phyloP scores from a whole-genome alignment of 1,140 invertebrate genomes.

The Drosophila lini region DNA sequence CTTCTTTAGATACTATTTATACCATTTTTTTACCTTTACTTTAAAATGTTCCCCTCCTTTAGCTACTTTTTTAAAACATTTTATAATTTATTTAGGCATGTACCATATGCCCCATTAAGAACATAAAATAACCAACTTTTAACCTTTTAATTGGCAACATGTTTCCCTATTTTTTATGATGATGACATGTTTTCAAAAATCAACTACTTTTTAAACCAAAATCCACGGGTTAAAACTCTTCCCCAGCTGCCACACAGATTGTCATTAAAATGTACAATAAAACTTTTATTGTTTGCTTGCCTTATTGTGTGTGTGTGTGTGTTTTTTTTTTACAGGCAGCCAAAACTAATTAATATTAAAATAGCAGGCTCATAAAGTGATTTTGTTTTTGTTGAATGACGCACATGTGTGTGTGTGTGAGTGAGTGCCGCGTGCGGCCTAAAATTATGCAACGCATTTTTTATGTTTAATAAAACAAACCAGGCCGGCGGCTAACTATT shows the following conservation, averaged over 20 bases:
- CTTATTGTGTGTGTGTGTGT: slow-evolving; percentile 1
- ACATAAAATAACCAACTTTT: neutral
- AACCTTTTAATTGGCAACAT: neutral
- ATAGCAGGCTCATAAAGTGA: slow-evolving; percentile 55
- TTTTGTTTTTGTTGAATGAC: slow-evolving; percentile 40
- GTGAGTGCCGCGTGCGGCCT: slow-evolving; percentile 41
- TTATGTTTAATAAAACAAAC: slow-evolving; percentile 54
- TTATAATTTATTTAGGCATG: neutral
- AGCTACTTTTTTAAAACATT: neutral
- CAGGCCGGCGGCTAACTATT: slow-evolving; percentile 68
- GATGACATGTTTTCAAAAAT: neutral
- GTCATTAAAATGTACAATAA: slow-evolving; percentile 47
- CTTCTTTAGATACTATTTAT: fast-evolving
- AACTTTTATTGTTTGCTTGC: slow-evolving; percentile 46
- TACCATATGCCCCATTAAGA: no score
- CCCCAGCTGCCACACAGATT: neutral
- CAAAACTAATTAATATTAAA: slow-evolving; percentile 81
- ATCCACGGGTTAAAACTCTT: neutral
- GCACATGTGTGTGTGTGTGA: slow-evolving; percentile 1
- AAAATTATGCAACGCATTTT: slow-evolving; percentile 70
- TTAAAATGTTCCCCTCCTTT: no score
- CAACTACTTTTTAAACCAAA: slow-evolving; percentile 2
- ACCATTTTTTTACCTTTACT: no score
- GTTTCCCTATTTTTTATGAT: neutral
- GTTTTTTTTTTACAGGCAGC: slow-evolving; percentile 46